Base-by-base conservation (phyloP, 37 sponge, comb jelly and placozoan genomes). In the Haliclona indistincta region DNA sequence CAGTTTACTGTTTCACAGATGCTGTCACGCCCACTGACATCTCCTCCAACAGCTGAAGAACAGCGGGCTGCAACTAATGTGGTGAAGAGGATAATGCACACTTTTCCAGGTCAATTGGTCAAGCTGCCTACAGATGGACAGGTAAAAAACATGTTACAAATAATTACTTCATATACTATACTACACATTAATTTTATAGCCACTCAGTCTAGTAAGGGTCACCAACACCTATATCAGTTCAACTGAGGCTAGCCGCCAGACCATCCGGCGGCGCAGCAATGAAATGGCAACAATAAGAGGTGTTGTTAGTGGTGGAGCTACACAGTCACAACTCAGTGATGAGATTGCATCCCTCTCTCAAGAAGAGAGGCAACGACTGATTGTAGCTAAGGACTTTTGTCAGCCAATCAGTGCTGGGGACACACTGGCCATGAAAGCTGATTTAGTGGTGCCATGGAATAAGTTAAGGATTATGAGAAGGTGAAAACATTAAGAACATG, bases 401-500 rank as follows among this genome's bases (percentile, higher is more conserved):
- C 10, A 17, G 15, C 15, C 10, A 10, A 15, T 47, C 15, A 10
- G 13, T 47, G 13, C 51, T 47, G 51, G 15, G 15, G 13, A 47
- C 10, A 15, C 13, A 15, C 70, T 68, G 70, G 70, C 45, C 13
- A 68, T 68, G 70, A 38, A 68, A 26, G 43, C 70, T 29, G 70
- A 43, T 39, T 39, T 68, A 43, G 19, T 22, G n/a, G 23, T 68
- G 38, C 70, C 70, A 29, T 68, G 45, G 43, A 68, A 39, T 13
- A 68, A 41, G 38, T 39, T 68, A 23, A 35, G 70, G 22, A 68
- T 40, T 22, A 68, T 68, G 40, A 68, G 70, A 68, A 68, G 70
- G 70, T 68, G 38, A 47, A 15, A 17, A 10, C 15, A 47, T 15
- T 17, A 47, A 47, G 15, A 47, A 17, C 10, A n/a, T n/a, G n/a